Conservation (phyloP, 2,797 vertebrate genomes). For the Lithobates sylvaticus region DNA sequence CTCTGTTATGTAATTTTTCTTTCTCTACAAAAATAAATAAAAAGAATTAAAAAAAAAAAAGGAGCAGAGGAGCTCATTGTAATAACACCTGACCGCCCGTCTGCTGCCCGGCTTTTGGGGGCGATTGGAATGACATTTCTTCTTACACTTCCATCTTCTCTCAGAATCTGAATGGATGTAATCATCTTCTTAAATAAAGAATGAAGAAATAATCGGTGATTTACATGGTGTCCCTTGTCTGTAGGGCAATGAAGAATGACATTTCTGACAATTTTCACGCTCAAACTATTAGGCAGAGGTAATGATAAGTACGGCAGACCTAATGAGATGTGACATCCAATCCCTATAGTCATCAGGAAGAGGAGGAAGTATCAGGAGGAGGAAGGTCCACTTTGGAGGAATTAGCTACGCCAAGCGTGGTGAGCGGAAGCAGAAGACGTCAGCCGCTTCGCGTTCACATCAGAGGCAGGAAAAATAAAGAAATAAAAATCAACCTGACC, state of each 20-base stretch:
- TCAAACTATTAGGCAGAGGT: not conserved
- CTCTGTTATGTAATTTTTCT: too few relatives aligned
- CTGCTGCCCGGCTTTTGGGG: too few relatives aligned
- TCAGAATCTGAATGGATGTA: too few relatives aligned
- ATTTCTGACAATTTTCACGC: conserved; percentile 3
- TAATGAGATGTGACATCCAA: conserved; percentile 42
- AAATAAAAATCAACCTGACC: not conserved
- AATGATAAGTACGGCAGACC: conserved; percentile 1
- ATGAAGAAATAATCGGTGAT: not conserved
- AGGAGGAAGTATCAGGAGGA: not conserved
- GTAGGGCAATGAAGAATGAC: conserved; percentile 5
- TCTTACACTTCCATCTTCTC: too few relatives aligned
- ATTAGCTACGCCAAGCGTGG: not conserved
- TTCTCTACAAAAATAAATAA: too few relatives aligned
- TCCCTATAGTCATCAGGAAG: conserved; percentile 24
- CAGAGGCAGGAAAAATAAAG: too few relatives aligned
- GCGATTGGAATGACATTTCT: too few relatives aligned
- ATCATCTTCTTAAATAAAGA: too few relatives aligned
- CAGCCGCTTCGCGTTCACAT: not conserved
- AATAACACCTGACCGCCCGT: too few relatives aligned
- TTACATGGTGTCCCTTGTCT: not conserved
- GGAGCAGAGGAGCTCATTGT: too few relatives aligned
- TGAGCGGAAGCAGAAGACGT: conserved; percentile 5
- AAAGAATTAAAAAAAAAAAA: too few relatives aligned
- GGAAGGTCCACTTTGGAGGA: not conserved